Percentiles rank a stretch among this genome's conserved stretches.
These are phyloP conservation scores for Calcarius lapponicus DNA, from an alignment of 2,797 vertebrate genomes.

Conservation along the genomic window DNA sequence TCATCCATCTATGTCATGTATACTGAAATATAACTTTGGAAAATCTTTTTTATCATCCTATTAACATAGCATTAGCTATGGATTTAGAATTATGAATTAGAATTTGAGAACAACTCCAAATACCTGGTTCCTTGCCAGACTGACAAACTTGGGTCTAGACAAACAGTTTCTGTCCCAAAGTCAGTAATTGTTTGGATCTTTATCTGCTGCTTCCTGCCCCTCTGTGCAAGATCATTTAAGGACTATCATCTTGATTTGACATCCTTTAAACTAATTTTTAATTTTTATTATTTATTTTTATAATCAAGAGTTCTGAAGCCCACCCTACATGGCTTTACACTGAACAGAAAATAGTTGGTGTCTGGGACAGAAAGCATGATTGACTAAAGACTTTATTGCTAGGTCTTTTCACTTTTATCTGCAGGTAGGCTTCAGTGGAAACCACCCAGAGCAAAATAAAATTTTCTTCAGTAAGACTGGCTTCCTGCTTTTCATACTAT, in stretches of 20 bases:
- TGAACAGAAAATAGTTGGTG: neutral
- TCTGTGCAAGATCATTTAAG: neutral
- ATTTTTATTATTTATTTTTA: neutral
- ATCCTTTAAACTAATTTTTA: neutral
- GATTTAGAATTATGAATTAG: neutral
- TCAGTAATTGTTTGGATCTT: neutral
- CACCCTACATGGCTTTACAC: neutral
- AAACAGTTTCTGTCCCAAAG: neutral
- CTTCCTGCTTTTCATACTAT: neutral
- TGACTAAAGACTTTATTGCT: neutral
- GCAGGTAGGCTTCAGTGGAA: neutral
- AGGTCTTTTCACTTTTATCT: neutral
- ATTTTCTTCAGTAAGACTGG: neutral
- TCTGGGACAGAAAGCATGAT: neutral
- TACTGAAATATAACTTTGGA: neutral
- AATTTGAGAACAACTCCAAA: neutral
- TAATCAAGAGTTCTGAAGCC: neutral
- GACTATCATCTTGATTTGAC: neutral
- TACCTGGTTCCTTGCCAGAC: neutral
- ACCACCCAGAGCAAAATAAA: neutral
- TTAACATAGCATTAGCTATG: neutral
- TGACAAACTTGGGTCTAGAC: neutral
- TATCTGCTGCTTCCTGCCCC: neutral
- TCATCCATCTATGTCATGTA: neutral
- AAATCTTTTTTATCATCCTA: neutral